Evolutionary conservation across 2,113 vertebrate genomes (phyloP), one percentile per base, ranked within the genome.

Genomic region (Pyxicephalus adspersus): DNA sequence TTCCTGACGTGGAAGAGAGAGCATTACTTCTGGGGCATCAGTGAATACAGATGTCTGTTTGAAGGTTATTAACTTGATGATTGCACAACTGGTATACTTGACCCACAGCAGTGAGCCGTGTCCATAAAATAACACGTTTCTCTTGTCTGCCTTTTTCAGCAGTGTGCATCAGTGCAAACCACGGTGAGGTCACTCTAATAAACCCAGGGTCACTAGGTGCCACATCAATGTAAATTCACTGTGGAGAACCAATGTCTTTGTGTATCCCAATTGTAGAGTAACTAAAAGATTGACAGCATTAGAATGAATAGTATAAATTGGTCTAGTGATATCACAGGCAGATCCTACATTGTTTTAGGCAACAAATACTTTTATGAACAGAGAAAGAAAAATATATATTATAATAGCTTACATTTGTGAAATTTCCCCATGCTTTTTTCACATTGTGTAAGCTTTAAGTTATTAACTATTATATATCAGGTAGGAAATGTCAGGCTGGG

Each of bases 1-100:
- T 87, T 94, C 89, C 85, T 6, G 83, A 90, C 85, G 84, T 90
- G 88, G 92, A 84, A 85, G 83, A 86, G 90, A 85, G 86, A 85
- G 73, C 87, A 84, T 87, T 34, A 89, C 87, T 91, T 91, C 85
- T 45, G 84, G 85, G 85, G 81, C 84, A 85, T 86, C 83, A 83
- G 29, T 89, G 88, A 89, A 87, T 93, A 93, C 90, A 87, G 78
- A 87, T 91, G 88, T 89, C 87, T 64, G 72, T 82, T 50, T 85
- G 86, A 89, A 88, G 83, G 84, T 92, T 94, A 92, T 95, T 94
- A 92, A 92, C 91, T 94, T 89, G 85, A 86, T 91, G 90, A 94
- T 94, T 93, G 89, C 85, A 83, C 83, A 86, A 86, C 90, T 87
- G 88, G 87, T 92, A 87, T 91, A 93, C 90, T 92, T 95, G 91